Evolutionary conservation across 1,140 invertebrate species (phyloP).

Genomic region (Drosophila tani): DNA sequence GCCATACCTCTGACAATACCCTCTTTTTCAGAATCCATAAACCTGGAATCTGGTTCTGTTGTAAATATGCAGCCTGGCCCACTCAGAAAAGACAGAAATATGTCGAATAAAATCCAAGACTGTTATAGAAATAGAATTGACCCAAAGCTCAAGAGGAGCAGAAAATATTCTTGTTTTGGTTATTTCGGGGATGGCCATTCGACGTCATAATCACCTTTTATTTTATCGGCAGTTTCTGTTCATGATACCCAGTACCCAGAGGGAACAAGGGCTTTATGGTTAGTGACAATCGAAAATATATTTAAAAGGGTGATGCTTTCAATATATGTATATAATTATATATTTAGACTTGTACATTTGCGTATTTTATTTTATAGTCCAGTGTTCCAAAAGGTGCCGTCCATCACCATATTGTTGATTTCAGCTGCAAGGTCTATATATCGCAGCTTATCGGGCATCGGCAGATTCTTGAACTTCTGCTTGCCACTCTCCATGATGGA

Average conservation of each 20-base stretch:
- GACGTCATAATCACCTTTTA: conserved; percentile 38
- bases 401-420: too few relatives aligned
- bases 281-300: neutral
- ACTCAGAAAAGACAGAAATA: neutral
- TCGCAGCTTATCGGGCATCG: too few relatives aligned
- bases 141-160: conserved; percentile 18
- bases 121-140: conserved; percentile 26
- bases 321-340: too few relatives aligned
- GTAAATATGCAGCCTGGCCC: neutral
- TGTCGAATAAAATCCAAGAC: neutral
- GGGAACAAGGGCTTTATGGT: neutral
- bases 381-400: too few relatives aligned
- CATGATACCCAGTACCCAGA: neutral
- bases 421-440: too few relatives aligned
- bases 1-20: neutral
- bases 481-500: too few relatives aligned
- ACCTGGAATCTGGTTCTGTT: neutral
- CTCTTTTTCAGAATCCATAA: neutral
- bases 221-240: conserved; percentile 6
- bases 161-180: conserved; percentile 22
- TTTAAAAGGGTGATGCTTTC: too few relatives aligned
- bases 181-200: conserved; percentile 32
- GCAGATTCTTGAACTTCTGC: too few relatives aligned
- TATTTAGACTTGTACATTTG: too few relatives aligned
- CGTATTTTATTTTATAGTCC: too few relatives aligned